Evolutionary conservation across 2,797 vertebrate species (phyloP), one percentile per base, ranked within the genome.

Genomic region (Iguana delicatissima): DNA sequence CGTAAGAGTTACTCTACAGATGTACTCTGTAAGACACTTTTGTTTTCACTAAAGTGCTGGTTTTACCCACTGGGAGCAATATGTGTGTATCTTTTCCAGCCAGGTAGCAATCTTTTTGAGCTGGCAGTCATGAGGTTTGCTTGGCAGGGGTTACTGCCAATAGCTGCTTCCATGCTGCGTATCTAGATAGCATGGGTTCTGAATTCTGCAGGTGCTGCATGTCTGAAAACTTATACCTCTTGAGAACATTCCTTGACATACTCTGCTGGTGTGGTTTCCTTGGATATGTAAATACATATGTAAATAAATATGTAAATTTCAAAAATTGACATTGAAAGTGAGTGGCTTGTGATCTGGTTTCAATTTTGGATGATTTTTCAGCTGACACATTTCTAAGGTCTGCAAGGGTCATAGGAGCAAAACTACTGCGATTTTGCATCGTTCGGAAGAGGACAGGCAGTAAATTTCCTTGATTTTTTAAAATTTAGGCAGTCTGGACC

Each of bases 31-130:
- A 32, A 83, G n/a, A n/a, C 29, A 24, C 8, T 76, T 76, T 82
- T 52, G 38, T 81, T 76, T 90, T 83, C 46, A 64, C 46, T 59
- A 62, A 76, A 46, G 13, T 50, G 14, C 85, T n/a, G 29, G 55
- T 64, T 87, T 82, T 76, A 82, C 24, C 24, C 38, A 87, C n/a
- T 55, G 64, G 52, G 67, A 81, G 6, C 52, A 59, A 35, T 4
- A 35, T 4, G 9, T 46, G 4, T 55, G 32, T 62, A 4, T 67
- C 59, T 67, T 84, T 13, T 85, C 14, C 42, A 77, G 10, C 46
- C 57, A 87, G 38, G 80, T 64, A 6, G 29, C 67, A 80, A 72
- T 86, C 50, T 73, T 29, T 90, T 35, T 72, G 22, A 86, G 69
- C 35, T 50, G 86, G 6, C 38, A 50, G 46, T 52, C 24, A 46